Evolutionary conservation across 2,797 vertebrate species (phyloP).

Genomic region (Lycodopsis pacificus): DNA sequence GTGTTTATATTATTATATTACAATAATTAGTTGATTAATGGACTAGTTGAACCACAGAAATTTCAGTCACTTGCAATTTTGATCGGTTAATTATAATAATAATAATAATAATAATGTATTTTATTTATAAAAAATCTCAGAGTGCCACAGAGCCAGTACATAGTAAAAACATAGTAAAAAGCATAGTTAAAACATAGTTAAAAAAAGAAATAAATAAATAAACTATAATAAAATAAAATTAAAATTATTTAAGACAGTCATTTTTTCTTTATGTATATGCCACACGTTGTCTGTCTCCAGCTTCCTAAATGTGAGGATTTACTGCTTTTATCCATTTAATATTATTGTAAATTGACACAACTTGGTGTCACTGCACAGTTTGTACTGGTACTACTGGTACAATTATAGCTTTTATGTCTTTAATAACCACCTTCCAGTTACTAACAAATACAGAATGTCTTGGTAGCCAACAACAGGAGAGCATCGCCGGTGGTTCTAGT

Average conservation of each 20-base stretch:
- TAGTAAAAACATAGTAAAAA: too few species aligned
- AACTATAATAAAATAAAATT: too few species aligned
- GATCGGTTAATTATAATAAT: background rate
- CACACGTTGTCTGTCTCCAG: background rate
- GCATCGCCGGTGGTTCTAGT: background rate
- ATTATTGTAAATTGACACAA: background rate
- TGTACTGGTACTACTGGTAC: background rate
- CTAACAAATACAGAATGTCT: background rate
- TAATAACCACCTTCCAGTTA: conserved; percentile 2
- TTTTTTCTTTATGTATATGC: background rate
- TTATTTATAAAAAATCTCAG: too few species aligned
- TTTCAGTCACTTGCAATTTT: background rate
- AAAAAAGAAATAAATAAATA: too few species aligned
- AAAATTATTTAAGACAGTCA: background rate
- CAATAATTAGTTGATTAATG: background rate
- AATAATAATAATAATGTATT: too few species aligned
- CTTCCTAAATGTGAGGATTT: background rate
- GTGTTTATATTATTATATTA: background rate
- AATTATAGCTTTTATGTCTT: conserved; percentile 8
- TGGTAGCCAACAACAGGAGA: conserved; percentile 2
- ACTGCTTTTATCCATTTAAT: background rate
- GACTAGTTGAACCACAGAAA: background rate
- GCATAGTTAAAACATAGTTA: too few species aligned
- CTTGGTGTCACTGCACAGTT: background rate
- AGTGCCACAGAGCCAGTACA: too few species aligned